These are phyloP conservation scores for Galago senegalensis DNA, from an alignment of 2,797 vertebrate species.

Conservation along the genomic window DNA sequence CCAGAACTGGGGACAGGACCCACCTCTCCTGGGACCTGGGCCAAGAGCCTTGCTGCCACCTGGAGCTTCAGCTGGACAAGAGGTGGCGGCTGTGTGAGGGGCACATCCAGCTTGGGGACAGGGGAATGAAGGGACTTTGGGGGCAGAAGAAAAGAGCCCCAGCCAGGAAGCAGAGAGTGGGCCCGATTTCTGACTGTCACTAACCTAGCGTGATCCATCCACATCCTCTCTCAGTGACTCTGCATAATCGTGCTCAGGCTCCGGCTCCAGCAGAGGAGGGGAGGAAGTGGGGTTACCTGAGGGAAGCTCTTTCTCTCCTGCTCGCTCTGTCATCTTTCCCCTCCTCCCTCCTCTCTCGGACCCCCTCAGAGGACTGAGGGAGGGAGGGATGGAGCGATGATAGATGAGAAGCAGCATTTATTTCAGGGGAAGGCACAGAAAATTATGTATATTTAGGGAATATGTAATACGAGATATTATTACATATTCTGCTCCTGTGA, in stretches of 20 bases:
- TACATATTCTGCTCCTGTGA: not conserved
- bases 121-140: not conserved
- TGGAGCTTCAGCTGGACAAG: not conserved
- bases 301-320: not conserved
- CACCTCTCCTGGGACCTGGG: not conserved
- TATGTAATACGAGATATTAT: no score
- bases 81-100: accelerated
- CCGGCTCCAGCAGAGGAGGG: no score
- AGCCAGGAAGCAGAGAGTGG: not conserved
- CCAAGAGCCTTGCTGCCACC: not conserved
- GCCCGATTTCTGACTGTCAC: not conserved
- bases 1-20: not conserved
- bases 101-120: accelerated
- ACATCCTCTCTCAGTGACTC: not conserved
- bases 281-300: accelerated
- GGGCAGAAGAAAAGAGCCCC: not conserved
- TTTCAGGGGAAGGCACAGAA: not conserved
- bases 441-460: no score
- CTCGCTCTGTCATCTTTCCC: not conserved
- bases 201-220: not conserved
- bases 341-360: not conserved
- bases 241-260: not conserved
- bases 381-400: not conserved
- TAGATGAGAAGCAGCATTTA: not conserved
- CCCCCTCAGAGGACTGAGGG: not conserved